phyloP scores from a whole-genome alignment of 2,888 invertebrate species.

The Adelphocoris suturalis region DNA sequence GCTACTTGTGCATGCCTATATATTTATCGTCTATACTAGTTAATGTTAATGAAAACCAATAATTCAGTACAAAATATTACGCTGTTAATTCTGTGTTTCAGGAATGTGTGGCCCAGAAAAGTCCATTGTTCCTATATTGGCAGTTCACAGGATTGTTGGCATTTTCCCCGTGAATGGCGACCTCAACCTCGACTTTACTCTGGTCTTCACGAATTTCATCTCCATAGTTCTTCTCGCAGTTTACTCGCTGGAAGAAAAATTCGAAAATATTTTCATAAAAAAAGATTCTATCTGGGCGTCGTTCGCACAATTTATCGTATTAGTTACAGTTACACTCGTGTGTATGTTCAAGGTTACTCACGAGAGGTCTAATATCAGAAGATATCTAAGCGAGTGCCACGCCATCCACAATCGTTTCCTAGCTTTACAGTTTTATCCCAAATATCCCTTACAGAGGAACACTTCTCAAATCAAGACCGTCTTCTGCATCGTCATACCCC shows the following conservation, averaged over 20 bases:
- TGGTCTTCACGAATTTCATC: background rate
- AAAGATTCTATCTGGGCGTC: background rate
- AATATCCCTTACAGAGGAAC: background rate
- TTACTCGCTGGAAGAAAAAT: background rate
- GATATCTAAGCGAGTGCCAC: background rate
- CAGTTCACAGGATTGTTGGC: background rate
- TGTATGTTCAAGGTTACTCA: background rate
- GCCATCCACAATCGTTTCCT: background rate
- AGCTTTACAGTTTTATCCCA: background rate
- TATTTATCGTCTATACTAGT: no score
- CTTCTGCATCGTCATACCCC: background rate
- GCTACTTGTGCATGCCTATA: no score
- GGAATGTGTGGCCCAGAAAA: slow-evolving; percentile 15
- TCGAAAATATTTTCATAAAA: background rate
- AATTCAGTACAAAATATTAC: no score
- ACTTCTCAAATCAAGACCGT: background rate
- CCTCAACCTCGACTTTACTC: background rate
- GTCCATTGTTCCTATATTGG: slow-evolving; percentile 3
- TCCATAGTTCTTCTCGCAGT: background rate
- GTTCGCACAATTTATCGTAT: background rate
- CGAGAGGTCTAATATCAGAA: background rate
- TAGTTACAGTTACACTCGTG: background rate
- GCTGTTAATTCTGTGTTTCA: background rate
- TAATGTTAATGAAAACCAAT: no score
- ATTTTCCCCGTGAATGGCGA: background rate